These are phyloP conservation scores for Ploceus nigricollis DNA, from an alignment of 2,113 vertebrate species.

Conservation along the genomic window DNA sequence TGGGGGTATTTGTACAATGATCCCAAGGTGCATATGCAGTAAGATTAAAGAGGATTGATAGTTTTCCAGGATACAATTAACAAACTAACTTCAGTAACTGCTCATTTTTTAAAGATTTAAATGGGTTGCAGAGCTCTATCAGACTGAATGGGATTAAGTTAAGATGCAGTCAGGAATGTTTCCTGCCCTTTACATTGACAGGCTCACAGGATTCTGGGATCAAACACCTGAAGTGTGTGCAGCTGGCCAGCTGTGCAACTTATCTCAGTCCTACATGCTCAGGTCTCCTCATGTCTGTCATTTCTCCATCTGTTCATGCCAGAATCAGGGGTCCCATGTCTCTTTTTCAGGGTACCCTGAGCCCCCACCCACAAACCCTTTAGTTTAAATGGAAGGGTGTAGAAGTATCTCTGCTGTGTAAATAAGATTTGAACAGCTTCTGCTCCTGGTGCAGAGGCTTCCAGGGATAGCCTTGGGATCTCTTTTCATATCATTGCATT, in stretches of 20 bases:
- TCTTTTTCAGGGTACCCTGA: background rate
- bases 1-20: background rate
- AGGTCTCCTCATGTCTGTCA: background rate
- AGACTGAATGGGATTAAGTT: background rate
- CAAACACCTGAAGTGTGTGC: background rate
- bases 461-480: background rate
- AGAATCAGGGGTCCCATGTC: background rate
- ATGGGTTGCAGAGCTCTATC: background rate
- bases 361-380: background rate
- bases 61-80: background rate
- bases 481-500: background rate
- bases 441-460: fast-evolving
- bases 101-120: background rate
- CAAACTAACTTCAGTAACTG: background rate
- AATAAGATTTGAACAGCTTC: background rate
- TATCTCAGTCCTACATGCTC: background rate
- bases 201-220: background rate
- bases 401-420: background rate
- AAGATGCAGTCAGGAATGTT: background rate
- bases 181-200: background rate
- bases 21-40: background rate
- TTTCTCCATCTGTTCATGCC: background rate
- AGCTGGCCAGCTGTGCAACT: background rate
- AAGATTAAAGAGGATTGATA: background rate
- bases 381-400: background rate